These are phyloP conservation scores for Scelioninae gen. 2 DNA, from an alignment of 2,888 invertebrate genomes.

Conservation along the genomic window DNA sequence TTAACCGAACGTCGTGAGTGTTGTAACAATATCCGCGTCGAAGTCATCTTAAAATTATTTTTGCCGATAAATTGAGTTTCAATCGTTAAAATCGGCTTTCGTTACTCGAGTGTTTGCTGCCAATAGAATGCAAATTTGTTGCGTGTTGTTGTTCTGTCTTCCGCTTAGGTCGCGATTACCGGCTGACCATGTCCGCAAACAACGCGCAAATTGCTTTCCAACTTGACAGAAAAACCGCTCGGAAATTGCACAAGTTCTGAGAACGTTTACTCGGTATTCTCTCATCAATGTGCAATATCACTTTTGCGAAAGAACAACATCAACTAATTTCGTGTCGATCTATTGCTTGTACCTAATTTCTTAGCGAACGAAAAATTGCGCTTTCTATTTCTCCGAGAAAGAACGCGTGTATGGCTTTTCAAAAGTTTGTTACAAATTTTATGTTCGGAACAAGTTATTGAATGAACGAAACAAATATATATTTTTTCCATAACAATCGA, in stretches of 20 bases:
- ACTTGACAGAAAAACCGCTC: conserved; percentile 43
- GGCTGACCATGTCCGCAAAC: conserved; percentile 47
- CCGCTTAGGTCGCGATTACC: conserved; percentile 46
- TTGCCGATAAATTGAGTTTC: neutral
- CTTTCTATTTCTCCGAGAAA: conserved; percentile 27
- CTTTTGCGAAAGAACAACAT: conserved; percentile 53
- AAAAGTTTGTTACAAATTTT: conserved; percentile 29
- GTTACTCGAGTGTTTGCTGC: conserved; percentile 36
- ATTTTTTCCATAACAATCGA: too few species aligned
- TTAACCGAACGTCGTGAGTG: too few species aligned
- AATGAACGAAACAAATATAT: too few species aligned
- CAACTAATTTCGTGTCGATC: conserved; percentile 46
- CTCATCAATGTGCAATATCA: conserved; percentile 52
- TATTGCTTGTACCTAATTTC: conserved; percentile 24
- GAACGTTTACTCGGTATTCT: conserved; percentile 46
- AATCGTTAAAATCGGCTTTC: conserved; percentile 7
- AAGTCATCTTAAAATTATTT: too few species aligned
- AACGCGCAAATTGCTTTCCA: conserved; percentile 49
- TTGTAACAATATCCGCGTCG: too few species aligned
- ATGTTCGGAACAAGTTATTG: too few species aligned
- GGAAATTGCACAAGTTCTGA: conserved; percentile 51
- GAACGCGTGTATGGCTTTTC: conserved; percentile 33
- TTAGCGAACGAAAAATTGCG: conserved; percentile 19
- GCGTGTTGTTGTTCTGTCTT: conserved; percentile 46
- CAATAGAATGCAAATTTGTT: conserved; percentile 49